Evolutionary conservation across 1,140 invertebrate genomes (phyloP), one percentile per base, ranked within the genome.

Genomic region (Ylistrum balloti): DNA sequence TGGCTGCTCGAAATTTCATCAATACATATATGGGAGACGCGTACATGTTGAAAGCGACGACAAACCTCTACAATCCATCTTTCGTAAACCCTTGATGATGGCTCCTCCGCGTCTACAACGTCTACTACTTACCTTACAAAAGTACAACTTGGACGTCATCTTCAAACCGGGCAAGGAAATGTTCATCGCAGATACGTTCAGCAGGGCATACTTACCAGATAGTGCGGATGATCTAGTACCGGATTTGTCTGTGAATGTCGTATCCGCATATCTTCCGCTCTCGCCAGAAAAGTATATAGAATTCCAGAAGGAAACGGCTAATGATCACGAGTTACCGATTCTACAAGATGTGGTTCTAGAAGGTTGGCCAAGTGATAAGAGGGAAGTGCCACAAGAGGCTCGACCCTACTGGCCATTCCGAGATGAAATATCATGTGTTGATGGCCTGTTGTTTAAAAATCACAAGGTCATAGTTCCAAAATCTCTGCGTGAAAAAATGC

Each of bases 1-100:
- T 94, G 96, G 95, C 13, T 94, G 97, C 10, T 94, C 95, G 88
- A 96, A 96, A 93, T 97, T 97, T 94, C 95, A 97, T 35, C 91
- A 97, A 56, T 97, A 96, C 92, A 86, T 97, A 7, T 96, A 94
- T 94, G 97, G 95, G 87, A 93, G 91, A 88, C 9, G 33, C 33
- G 89, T 90, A 3, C 33, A 28, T 7, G 86, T 91, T 17, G 48
- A 91, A 35, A 1, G 10, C 13, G 88, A 90, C 45, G 86, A 91
- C 38, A 90, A 90, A 32, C 88, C 91, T 45, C 33, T 90, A 28
- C 86, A 90, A 28, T 20, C 88, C 13, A 85, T 85, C n/a, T 88
- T 88, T 48, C 33, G 9, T 0, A 90, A 88, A n/a, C 88, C 88
- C 35, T 28, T 91, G 13, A 33, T 38, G 7, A 28, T 9, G 86